Base-by-base conservation (phyloP, 2,888 invertebrate genomes). In the Idaea aversata region DNA sequence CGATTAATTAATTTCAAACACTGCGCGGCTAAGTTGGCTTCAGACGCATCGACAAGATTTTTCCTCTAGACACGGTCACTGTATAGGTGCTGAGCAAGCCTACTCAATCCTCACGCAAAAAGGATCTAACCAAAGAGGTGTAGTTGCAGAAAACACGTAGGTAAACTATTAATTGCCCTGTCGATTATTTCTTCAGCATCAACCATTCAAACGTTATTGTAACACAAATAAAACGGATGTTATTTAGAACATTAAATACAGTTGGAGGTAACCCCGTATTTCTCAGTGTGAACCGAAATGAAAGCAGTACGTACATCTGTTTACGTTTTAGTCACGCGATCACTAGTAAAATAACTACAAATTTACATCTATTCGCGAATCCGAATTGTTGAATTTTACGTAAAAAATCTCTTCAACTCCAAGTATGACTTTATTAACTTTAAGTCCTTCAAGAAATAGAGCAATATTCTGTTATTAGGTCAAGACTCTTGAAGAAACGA, bases 221-320 rank as follows among this genome's bases (percentile, higher is more conserved):
- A 47, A 47, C 47, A 47, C 47, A 47, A 47, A 47, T 47, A 47
- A 47, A 47, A 47, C 47, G 47, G 47, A 47, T 47, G 47, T 47
- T 47, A 47, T 13, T 47, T 13, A 47, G 47, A 47, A 47, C 47
- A 47, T 47, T 47, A 47, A 47, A 47, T 47, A 47, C 47, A 47
- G 7, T 47, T 47, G 47, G 47, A 47, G 47, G 47, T 47, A 47
- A 47, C 47, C 47, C 47, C 47, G 47, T 47, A 47, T 47, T 47
- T 47, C 47, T 47, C 7, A 47, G 47, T 47, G 6, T 47, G 47
- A 47, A 47, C 47, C 10, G 47, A 47, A 47, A 47, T 47, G 47
- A 47, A 47, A 47, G 47, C 47, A 47, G 7, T 47, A 5, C 5
- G 36, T 36, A 7, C 0, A 10, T 36, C 36, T 36, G 36, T 36